Base-by-base conservation (phyloP, 2,888 invertebrate genomes). In the Drosophila falleni region DNA sequence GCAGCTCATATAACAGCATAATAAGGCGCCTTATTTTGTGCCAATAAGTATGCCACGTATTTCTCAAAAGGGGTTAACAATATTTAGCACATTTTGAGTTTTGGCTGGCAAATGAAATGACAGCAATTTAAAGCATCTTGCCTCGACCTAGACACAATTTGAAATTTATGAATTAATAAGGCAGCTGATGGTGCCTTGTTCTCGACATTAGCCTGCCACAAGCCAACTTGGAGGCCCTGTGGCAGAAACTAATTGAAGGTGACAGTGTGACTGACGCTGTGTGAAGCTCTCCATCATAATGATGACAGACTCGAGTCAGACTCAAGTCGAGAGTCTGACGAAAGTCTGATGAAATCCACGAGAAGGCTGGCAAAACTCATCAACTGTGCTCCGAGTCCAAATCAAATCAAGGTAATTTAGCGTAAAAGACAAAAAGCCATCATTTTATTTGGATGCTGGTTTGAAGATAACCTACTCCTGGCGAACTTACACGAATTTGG, bases 321-420 rank as follows among this genome's bases (percentile, higher is more conserved):
- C 58, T 8, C 15, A 11, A 42, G n/a, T 13, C 44, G 26, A 26
- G 2, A 29, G 37, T 9, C 51, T 2, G 46, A 29, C 15, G 31
- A 35, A 29, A 29, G 29, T 29, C 39, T 41, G 37, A 31, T 10
- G 55, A 62, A 47, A 62, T 46, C 63, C 19, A 15, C n/a, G 33
- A 23, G 41, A 29, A 26, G 39, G 60, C 31, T 23, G 58, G 53
- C 55, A 64, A 80, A 81, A 71, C 67, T 73, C 75, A 69, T 78
- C 76, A 82, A 63, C 53, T 55, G 60, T 16, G 44, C 41, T 51
- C 70, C 44, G 66, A 41, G 59, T 41, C 62, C 39, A 89, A 89
- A 89, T 89, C 84, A 89, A 86, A 89, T 88, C 87, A 86, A 78
- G 88, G 84, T 89, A 87, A 87, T 87, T 87, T 89, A 78, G 78